Evolutionary conservation across 2,888 invertebrate species (phyloP).

Genomic region (Cheilosia pagana): DNA sequence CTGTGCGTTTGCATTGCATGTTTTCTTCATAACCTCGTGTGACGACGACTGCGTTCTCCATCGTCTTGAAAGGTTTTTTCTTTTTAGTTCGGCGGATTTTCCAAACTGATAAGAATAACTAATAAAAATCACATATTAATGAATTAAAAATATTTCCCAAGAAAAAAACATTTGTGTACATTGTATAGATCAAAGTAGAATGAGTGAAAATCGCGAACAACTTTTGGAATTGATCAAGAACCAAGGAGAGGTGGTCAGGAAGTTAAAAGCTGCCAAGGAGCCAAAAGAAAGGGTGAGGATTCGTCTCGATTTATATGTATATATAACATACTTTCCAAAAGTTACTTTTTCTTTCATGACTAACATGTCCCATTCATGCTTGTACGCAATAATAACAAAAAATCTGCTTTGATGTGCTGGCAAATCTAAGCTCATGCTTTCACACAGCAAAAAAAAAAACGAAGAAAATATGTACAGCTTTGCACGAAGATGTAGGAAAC

Average conservation of each 20-base stretch:
- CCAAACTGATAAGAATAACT: conserved; percentile 37
- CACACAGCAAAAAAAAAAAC: conserved; percentile 31
- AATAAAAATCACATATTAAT: conserved; percentile 35
- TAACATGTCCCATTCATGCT: conserved; percentile 6
- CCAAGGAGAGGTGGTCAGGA: conserved; percentile 92
- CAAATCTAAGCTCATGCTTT: conserved; percentile 52
- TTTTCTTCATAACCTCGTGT: conserved; percentile 54
- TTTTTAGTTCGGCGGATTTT: conserved; percentile 22
- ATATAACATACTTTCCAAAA: conserved; percentile 1
- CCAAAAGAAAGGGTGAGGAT: conserved; percentile 88
- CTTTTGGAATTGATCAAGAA: conserved; percentile 86
- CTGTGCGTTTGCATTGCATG: conserved; percentile 35
- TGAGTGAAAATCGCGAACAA: conserved; percentile 84
- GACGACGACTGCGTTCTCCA: conserved; percentile 47
- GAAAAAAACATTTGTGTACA: conserved; percentile 31
- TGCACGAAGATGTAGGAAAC: conserved; percentile 18
- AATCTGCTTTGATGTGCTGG: conserved; percentile 64
- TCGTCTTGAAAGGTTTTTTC: conserved; percentile 9
- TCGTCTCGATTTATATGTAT: not conserved
- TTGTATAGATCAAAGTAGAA: conserved; percentile 75
- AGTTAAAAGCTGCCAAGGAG: conserved; percentile 92
- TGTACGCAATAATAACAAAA: conserved; percentile 8
- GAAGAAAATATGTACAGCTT: conserved; percentile 15
- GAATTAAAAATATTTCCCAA: conserved; percentile 35
- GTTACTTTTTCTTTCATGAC: conserved; percentile 7